Percentiles rank a stretch among this genome's conserved stretches.
phyloP scores from a whole-genome alignment of 2,113 vertebrate genomes.

The Marcusenius ussheri region DNA sequence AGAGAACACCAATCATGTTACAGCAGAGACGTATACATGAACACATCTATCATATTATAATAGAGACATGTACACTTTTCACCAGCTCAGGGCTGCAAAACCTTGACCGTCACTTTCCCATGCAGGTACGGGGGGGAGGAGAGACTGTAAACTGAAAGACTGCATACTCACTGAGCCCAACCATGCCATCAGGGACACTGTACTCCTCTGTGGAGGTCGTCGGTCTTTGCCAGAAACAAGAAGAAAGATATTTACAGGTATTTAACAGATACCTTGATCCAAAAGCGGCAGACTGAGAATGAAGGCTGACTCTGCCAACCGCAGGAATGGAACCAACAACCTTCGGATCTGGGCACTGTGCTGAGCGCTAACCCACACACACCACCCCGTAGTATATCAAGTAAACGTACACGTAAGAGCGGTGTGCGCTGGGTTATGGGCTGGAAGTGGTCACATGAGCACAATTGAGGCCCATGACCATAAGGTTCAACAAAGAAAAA shows the following conservation, averaged over 20 bases:
- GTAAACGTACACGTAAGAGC: background rate
- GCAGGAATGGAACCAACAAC: background rate
- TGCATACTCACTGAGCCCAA: conserved; percentile 81
- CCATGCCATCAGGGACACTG: conserved; percentile 85
- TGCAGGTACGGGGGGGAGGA: background rate
- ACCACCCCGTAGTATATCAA: background rate
- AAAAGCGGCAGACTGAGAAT: background rate
- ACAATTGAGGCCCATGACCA: background rate
- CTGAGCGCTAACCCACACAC: background rate
- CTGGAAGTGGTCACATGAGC: background rate
- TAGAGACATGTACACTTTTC: background rate
- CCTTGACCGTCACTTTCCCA: background rate
- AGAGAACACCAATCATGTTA: background rate
- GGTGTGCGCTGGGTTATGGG: background rate
- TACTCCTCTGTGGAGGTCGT: conserved; percentile 78
- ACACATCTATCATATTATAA: background rate
- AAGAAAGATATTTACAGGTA: background rate
- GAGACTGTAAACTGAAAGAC: background rate
- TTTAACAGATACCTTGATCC: background rate
- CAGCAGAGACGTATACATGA: background rate
- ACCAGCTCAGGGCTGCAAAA: background rate
- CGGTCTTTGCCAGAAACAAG: conserved; percentile 30
- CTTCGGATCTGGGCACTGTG: background rate
- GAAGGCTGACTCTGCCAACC: background rate
- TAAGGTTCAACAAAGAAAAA: background rate